Evolutionary conservation across 2,797 vertebrate genomes (phyloP), one percentile per base, ranked within the genome.

Genomic region (Manis javanica): DNA sequence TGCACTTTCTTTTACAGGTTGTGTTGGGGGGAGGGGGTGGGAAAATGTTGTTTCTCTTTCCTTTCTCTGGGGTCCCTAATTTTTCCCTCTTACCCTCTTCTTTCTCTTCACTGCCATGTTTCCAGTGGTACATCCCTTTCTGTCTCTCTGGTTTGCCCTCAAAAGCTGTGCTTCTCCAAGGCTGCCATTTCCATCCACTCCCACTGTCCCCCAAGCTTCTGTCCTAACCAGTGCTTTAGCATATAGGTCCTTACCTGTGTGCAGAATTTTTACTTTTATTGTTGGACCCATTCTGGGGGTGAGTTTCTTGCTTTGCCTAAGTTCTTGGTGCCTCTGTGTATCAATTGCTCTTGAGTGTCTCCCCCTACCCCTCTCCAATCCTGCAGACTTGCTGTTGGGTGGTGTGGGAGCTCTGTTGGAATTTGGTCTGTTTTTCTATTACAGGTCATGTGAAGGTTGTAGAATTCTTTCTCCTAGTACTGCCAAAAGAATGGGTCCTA

Each of bases 341-440:
- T 59, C 64, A 75, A 8, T 39, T 23, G 69, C 68, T 51, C 51
- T 31, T 51, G 10, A 34, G 24, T 11, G 42, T 31, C 31, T 16
- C 4, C 92, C 71, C 49, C 46, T 49, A 2, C 46, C 46, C 46
- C 46, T 46, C 77, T 37, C 12, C 18, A 53, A 18, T 59, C 18
- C 57, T 39, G 55, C 61, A 66, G 39, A 49, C 71, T 66, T 85
- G 39, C 51, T 71, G 12, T 21, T 5, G 85, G 49, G 34, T 26
- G 21, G 53, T 46, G 31, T 13, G 16, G 39, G 26, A 75, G 19
- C 57, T 69, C 23, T 42, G 19, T 55, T 71, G n/a, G 51, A 66
- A 77, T 92, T 81, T 75, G 63, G n/a, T 72, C 21, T 55, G 5
- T 61, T 93, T 95, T 90, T 85, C 59, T 68, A 13, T 66, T 46